A percentile compares a stretch with the other conserved stretches of the same genome.
Conservation (phyloP, 2,888 invertebrate genomes). For the Drosophila diplacantha region DNA sequence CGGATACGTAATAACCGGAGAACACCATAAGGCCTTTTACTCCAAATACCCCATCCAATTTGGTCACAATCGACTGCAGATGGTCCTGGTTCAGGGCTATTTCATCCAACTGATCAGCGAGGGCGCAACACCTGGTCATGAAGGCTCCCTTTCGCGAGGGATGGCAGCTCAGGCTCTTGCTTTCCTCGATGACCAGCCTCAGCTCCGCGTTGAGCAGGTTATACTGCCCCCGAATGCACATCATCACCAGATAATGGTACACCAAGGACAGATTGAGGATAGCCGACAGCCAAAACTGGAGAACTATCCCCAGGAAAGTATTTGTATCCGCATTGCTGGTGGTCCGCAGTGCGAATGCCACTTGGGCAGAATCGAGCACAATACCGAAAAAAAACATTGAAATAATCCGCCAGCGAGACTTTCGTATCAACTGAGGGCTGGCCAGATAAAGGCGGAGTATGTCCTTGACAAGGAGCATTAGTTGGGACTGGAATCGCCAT, state of each 20-base stretch:
- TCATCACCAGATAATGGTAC: too few species aligned
- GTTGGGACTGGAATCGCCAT: constrained; percentile 37
- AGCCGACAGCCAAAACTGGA: too few species aligned
- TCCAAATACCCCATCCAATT: not conserved
- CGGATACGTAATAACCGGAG: constrained; percentile 11
- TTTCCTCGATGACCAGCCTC: too few species aligned
- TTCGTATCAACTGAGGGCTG: constrained; percentile 34
- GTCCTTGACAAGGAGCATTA: constrained; percentile 31
- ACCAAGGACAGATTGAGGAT: constrained; percentile 47
- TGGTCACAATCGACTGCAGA: constrained; percentile 1
- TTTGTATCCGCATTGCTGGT: not conserved
- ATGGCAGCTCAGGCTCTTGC: too few species aligned
- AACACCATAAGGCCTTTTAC: not conserved
- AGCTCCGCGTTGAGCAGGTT: too few species aligned
- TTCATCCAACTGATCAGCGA: too few species aligned
- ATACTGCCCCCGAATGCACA: too few species aligned
- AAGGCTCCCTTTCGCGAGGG: too few species aligned
- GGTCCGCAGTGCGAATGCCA: too few species aligned
- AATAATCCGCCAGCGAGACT: constrained; percentile 38
- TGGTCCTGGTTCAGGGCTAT: too few species aligned
- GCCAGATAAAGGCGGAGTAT: constrained; percentile 3
- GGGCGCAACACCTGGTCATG: too few species aligned
- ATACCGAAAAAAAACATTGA: constrained; percentile 26
- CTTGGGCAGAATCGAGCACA: not conserved
- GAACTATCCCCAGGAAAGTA: not conserved